Evolutionary conservation across 1,140 invertebrate species (phyloP).

Genomic region (Eubasilissa regina): DNA sequence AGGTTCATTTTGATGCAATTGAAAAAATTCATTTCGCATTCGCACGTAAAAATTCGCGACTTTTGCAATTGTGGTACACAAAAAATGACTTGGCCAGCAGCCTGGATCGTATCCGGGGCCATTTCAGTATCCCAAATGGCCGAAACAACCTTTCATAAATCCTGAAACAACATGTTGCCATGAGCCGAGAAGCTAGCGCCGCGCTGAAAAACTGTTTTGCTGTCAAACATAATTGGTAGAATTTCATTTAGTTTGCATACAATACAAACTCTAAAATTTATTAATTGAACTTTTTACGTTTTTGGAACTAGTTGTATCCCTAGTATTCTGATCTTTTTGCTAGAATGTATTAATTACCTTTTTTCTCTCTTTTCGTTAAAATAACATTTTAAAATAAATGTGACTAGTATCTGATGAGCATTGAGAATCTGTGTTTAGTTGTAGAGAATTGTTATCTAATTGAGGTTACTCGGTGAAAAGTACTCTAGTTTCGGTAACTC

Average conservation of each 20-base stretch:
- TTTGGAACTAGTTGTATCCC: background rate
- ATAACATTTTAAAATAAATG: no score
- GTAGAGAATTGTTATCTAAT: no score
- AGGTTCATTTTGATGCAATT: no score
- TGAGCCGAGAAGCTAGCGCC: slow-evolving; percentile 27
- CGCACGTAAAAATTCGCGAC: background rate
- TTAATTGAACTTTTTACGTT: slow-evolving; percentile 24
- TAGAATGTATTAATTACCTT: no score
- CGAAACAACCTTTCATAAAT: slow-evolving; percentile 34
- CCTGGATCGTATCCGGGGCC: background rate
- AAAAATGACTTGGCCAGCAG: background rate
- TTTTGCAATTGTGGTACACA: slow-evolving; percentile 23
- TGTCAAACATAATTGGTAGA: slow-evolving; percentile 37
- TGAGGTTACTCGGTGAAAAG: no score
- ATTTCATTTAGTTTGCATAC: slow-evolving; percentile 34
- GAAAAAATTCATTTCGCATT: background rate
- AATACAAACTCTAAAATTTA: slow-evolving; percentile 14
- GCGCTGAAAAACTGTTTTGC: slow-evolving; percentile 23
- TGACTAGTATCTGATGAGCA: no score
- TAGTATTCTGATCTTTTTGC: background rate
- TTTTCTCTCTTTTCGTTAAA: no score
- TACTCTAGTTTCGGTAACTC: no score
- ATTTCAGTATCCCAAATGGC: slow-evolving; percentile 24
- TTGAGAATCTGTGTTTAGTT: no score
- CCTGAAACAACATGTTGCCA: slow-evolving; percentile 32